Percentiles rank a stretch among this genome's conserved stretches.
These are phyloP conservation scores for Lepidocyrtoides sp. DNA, from an alignment of 2,888 invertebrate genomes.

Conservation along the genomic window DNA sequence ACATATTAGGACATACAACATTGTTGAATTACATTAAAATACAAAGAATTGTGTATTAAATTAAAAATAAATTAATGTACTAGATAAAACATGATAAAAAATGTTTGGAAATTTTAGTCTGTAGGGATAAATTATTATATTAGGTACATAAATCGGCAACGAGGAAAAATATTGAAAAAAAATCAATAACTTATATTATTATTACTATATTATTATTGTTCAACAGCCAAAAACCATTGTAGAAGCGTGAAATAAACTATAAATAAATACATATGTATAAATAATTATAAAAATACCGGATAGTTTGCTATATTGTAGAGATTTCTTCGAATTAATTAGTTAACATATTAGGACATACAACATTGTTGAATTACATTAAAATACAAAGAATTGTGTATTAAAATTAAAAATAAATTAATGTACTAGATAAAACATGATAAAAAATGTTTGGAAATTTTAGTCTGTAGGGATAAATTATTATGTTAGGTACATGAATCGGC, in stretches of 20 bases:
- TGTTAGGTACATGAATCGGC: background rate
- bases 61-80: background rate
- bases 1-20: no score
- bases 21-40: constrained; percentile 49
- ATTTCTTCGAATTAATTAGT: background rate
- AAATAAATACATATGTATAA: constrained; percentile 45
- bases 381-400: background rate
- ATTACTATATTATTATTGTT: constrained; percentile 65
- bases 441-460: constrained; percentile 7
- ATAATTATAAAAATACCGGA: background rate
- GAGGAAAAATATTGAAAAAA: constrained; percentile 24
- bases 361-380: constrained; percentile 44
- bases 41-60: background rate
- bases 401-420: constrained; percentile 16
- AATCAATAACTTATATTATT: background rate
- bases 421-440: constrained; percentile 1
- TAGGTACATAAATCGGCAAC: constrained; percentile 3
- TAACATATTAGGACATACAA: no score
- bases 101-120: constrained; percentile 28
- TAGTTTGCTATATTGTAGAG: background rate
- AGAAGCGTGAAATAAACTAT: constrained; percentile 35
- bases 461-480: constrained; percentile 4
- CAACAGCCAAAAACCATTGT: constrained; percentile 66
- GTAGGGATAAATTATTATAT: background rate
- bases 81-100: constrained; percentile 1